Evolutionary conservation across 2,888 invertebrate species (phyloP).

Genomic region (Scaptomyza parva): DNA sequence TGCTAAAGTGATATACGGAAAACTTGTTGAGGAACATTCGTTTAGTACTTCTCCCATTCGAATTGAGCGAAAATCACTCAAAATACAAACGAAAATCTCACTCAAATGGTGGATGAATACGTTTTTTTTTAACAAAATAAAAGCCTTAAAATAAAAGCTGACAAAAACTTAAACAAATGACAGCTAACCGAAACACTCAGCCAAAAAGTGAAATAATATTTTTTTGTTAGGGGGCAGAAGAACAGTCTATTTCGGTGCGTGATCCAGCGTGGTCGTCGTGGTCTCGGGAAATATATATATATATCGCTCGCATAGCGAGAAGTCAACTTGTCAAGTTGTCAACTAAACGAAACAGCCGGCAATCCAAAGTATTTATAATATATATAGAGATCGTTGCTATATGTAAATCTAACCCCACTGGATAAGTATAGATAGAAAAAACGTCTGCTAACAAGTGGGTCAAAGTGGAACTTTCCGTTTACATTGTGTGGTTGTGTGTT

Average conservation of each 20-base stretch:
- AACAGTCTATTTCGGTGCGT: conserved; percentile 84
- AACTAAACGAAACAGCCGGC: conserved; percentile 55
- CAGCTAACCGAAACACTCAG: conserved; percentile 28
- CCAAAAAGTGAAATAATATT: conserved; percentile 25
- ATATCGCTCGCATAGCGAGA: conserved; percentile 21
- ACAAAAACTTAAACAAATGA: conserved; percentile 37
- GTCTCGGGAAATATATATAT: conserved; percentile 20
- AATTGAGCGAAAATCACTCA: conserved; percentile 17
- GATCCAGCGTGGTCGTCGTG: conserved; percentile 76
- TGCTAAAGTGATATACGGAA: no score
- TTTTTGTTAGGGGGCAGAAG: conserved; percentile 27
- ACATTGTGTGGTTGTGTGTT: neutral
- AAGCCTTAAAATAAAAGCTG: conserved; percentile 43
- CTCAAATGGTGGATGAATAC: conserved; percentile 25
- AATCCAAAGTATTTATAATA: conserved; percentile 9
- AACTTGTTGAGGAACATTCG: no score
- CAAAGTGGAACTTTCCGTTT: conserved; percentile 50
- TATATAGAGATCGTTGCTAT: conserved; percentile 25
- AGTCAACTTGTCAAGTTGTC: conserved; percentile 65
- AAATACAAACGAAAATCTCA: conserved; percentile 1
- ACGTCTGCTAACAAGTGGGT: conserved; percentile 62
- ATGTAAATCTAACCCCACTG: conserved; percentile 42
- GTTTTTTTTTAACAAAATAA: conserved; percentile 4
- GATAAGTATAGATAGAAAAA: conserved; percentile 33
- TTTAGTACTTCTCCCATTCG: no score